Base-by-base conservation (phyloP, 2,888 invertebrate genomes). In the Drosophila colorata region DNA sequence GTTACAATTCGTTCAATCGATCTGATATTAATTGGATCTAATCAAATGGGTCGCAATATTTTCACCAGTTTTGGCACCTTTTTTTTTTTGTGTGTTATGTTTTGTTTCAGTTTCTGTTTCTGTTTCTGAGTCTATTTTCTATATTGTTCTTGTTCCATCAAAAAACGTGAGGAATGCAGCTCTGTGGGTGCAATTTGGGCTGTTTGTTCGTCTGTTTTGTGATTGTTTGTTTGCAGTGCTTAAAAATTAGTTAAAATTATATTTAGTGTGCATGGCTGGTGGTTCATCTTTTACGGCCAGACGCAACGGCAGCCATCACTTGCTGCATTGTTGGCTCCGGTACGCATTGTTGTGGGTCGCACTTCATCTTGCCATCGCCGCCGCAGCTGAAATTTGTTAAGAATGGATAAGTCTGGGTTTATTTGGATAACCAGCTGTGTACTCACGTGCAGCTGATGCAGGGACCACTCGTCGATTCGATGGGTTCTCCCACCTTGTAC, bases 381-480 rank as follows among this genome's bases (percentile, higher is more conserved):
- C 97, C 97, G 93, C 98, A 98, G 93, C 97, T 65, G 41, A 20
- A 71, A 56, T 49, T 20, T 11, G 14, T 14, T 0, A 5, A 13
- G 14, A 3, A 25, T 37, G 2, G 2, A 38, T 60, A 20, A 55
- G 13, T 0, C 2, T n/a, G 25, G 5, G 2, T 25, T 11, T 0
- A 25, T 33, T 43, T 20, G 9, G 2, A n/a, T 9, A 11, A 9
- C 11, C 8, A 13, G 25, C 33, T 38, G 7, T 55, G 46, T 80
- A 96, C 96, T 96, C 94, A 98, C 97, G 95, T 96, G 97, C 98
- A 98, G 92, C 97, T 95, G 93, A 97, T 95, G 93, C 98, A 98
- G 90, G 98, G 98, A 89, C 97, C 97, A 87, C 97, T 98, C 55
- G 97, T 95, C 71, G 97, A 95, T 88, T 95, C 94, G 75, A 98